phyloP scores from a whole-genome alignment of 1,140 invertebrate genomes.

The Lordiphosa clarofinis region DNA sequence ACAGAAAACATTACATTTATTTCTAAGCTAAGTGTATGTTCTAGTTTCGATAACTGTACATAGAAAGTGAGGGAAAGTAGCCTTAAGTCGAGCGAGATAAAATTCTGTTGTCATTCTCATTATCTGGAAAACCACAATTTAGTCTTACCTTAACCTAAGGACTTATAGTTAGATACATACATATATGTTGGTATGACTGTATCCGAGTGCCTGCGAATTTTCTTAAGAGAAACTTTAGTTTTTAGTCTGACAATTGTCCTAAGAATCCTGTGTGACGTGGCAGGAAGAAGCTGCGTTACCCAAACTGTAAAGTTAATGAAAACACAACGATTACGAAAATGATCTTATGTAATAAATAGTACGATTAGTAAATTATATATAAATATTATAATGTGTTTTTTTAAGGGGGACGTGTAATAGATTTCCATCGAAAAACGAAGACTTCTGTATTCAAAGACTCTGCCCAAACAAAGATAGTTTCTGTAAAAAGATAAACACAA shows the following conservation, averaged over 20 bases:
- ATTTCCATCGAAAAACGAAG: no score
- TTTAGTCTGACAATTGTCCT: slow-evolving; percentile 39
- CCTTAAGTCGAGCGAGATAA: slow-evolving; percentile 27
- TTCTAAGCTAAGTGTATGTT: slow-evolving; percentile 68
- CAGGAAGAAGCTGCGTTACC: slow-evolving; percentile 6
- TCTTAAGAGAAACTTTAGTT: slow-evolving; percentile 13
- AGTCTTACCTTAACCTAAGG: slow-evolving; percentile 12
- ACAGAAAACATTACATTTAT: slow-evolving; percentile 48
- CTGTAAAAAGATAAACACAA: no score
- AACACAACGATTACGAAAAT: slow-evolving; percentile 63
- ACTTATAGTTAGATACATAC: not conserved
- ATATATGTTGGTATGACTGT: slow-evolving; percentile 12
- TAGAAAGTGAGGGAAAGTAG: slow-evolving; percentile 29
- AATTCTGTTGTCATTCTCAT: slow-evolving; percentile 63
- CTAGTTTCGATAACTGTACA: slow-evolving; percentile 68
- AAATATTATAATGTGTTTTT: no score
- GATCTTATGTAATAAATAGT: slow-evolving; percentile 60
- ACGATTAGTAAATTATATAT: slow-evolving; percentile 61
- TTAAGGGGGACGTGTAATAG: no score
- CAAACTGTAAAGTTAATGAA: slow-evolving; percentile 40
- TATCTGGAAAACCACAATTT: slow-evolving; percentile 23
- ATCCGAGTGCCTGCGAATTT: slow-evolving; percentile 35
- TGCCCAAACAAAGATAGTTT: no score
- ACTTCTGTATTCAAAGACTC: no score
- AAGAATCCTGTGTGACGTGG: slow-evolving; percentile 6